These are phyloP conservation scores for Sinocyclocheilus maitianheensis DNA, from an alignment of 2,113 vertebrate genomes.

Conservation along the genomic window DNA sequence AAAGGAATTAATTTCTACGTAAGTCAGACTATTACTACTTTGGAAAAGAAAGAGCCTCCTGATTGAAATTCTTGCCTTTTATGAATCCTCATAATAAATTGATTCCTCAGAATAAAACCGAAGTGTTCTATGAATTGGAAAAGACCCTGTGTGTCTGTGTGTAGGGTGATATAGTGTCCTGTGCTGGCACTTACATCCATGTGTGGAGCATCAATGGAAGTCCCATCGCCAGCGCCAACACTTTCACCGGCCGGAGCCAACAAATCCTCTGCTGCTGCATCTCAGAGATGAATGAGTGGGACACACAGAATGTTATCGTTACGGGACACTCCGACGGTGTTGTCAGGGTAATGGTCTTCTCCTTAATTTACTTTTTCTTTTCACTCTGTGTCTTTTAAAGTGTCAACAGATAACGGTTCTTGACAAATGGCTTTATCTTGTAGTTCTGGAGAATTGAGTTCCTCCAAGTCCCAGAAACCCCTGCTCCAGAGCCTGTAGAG, in stretches of 20 bases:
- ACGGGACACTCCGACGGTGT: conserved; percentile 96
- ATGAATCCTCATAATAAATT: background rate
- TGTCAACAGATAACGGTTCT: background rate
- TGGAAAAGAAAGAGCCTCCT: background rate
- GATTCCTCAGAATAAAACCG: background rate
- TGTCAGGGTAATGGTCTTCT: conserved; percentile 80
- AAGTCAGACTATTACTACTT: background rate
- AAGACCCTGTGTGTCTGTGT: background rate
- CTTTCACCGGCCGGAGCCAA: conserved; percentile 94
- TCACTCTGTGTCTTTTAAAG: background rate
- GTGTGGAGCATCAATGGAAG: conserved; percentile 99
- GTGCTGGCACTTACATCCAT: conserved; percentile 93
- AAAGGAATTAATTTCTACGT: background rate
- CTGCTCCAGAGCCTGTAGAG: conserved; percentile 88
- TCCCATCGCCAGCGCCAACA: conserved; percentile 93
- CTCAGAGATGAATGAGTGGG: conserved; percentile 99
- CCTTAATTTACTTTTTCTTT: background rate
- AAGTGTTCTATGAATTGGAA: background rate
- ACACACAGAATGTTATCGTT: conserved; percentile 97
- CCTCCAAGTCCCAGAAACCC: conserved; percentile 97
- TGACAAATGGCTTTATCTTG: conserved; percentile 17
- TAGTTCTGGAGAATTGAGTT: conserved; percentile 99
- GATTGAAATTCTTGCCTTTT: background rate
- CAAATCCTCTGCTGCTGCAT: conserved; percentile 95
- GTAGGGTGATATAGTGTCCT: conserved; percentile 95